Evolutionary conservation across 1,140 invertebrate genomes (phyloP).

Genomic region (Meloidogyne hapla): DNA sequence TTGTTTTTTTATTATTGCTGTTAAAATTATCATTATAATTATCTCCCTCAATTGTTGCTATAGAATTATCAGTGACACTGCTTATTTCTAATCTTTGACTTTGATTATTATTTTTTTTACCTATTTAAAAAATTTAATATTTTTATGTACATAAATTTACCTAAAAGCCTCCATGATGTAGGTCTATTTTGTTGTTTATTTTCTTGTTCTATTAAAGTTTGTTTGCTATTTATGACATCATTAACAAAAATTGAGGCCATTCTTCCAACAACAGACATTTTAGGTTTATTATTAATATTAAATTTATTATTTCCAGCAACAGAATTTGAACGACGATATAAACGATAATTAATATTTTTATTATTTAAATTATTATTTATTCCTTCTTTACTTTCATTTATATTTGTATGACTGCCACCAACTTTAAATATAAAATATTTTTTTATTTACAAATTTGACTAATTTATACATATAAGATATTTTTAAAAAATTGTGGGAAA

Average conservation of each 20-base stretch:
- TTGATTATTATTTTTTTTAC: too few relatives aligned
- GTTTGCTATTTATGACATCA: neutral
- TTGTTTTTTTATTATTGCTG: neutral
- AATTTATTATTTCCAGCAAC: slow-evolving; percentile 11
- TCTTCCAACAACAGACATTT: slow-evolving; percentile 21
- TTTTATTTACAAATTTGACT: slow-evolving; percentile 4
- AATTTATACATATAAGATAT: neutral
- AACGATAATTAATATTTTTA: slow-evolving; percentile 8
- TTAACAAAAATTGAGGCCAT: slow-evolving; percentile 23
- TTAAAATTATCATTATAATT: neutral
- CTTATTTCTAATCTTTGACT: neutral
- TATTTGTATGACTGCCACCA: slow-evolving; percentile 7
- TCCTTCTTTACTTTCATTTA: neutral
- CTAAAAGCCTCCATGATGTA: neutral
- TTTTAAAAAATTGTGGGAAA: neutral
- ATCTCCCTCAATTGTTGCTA: neutral
- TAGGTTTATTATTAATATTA: slow-evolving; percentile 7
- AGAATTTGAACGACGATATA: slow-evolving; percentile 21
- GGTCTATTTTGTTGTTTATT: neutral
- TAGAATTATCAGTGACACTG: neutral
- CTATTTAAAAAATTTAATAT: too few relatives aligned
- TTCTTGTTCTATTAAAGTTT: neutral
- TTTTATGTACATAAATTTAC: neutral
- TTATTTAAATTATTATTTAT: neutral
- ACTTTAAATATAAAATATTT: neutral